Base-by-base conservation (phyloP, 2,797 vertebrate species). In the Loris lydekkerianus region DNA sequence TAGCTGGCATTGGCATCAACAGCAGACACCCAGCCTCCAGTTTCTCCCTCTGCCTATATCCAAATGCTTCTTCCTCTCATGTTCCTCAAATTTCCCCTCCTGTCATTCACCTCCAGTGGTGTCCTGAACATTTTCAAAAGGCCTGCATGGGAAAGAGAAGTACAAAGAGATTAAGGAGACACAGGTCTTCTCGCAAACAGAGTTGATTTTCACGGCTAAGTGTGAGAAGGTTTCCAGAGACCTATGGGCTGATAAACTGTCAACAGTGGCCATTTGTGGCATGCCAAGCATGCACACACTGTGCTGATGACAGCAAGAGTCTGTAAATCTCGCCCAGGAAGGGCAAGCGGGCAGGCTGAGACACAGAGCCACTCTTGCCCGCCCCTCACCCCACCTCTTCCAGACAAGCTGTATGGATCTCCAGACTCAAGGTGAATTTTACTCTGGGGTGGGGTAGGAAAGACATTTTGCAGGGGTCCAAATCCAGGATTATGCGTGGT, bases 401-500 rank as follows among this genome's bases (percentile, higher is more conserved):
- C 87, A 13, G 11, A 56, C 14, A 3, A 46, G 29, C 10, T 8
- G 1, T 17, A 5, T 29, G 4, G 7, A 1, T 56, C 21, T 40
- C 7, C 65, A 70, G 27, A 65, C 2, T 46, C 29, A 37, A 23
- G 58, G n/a, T 21, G n/a, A 20, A 6, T 23, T 63, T 37, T 18
- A 21, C 9, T 7, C 11, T 23, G n/a, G 34, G 1, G 13, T 31
- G 11, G 13, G 27, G 15, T n/a, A 23, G n/a, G 31, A 34, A 69
- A 10, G 70, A 43, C 31, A 13, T 67, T 87, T 53, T 18, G 14
- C n/a, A 10, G 43, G 34, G 56, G 29, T 3, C 49, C 53, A 63
- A 53, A 25, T 56, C n/a, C 40, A 40, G n/a, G 8, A 2, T 7
- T 3, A 2, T 3, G 3, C 14, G 5, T 9, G 5, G 29, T 25